Evolutionary conservation across 30 jellyfish, hydroid and myxozoan species (phyloP), one percentile per base, ranked within the genome.

Genomic region (Hydractinia symbiolongicarpus): DNA sequence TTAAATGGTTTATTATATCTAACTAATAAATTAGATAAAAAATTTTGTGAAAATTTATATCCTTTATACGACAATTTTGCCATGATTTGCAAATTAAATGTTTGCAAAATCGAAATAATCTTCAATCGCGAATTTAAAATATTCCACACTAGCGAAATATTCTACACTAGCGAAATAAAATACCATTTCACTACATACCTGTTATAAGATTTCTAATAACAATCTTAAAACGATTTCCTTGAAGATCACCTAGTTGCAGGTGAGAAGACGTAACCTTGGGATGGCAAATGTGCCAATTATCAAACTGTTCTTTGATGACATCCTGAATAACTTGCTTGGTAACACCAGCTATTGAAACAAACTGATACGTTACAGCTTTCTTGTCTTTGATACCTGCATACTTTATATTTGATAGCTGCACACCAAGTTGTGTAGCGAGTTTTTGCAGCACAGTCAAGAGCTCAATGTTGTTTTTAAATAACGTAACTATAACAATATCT

Each of bases 311-410:
- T 19, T 49, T 55, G 10, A 58, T 55, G 61, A 76, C 72, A 5
- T 61, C 54, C 30, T 64, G 58, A 50, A 89, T 50, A 20, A 74
- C 86, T 50, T 50, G 86, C 53, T 20, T 15, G 0, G 58, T 5
- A 16, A 74, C 76, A 30, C 79, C 96, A 8, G 67, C 58, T 2
- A 81, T 77, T 0, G 94, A 61, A 9, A 89, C 56, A 30, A 44
- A 52, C 78, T 89, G 96, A 51, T 76, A 80, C 0, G 96, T 89
- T 9, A 78, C 71, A 17, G 96, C 96, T 58, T 79, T 89, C 75
- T 83, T 89, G 83, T 89, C 96, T 79, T 89, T 89, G 53, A 81
- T 76, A 50, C 96, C 96, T 61, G 96, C 95, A 64, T 77, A 89
- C 50, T 82, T 74, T 14, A 89, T 58, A 13, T 77, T 15, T 4